phyloP scores from a whole-genome alignment of 2,113 vertebrate genomes.

The Rafetus swinhoei region DNA sequence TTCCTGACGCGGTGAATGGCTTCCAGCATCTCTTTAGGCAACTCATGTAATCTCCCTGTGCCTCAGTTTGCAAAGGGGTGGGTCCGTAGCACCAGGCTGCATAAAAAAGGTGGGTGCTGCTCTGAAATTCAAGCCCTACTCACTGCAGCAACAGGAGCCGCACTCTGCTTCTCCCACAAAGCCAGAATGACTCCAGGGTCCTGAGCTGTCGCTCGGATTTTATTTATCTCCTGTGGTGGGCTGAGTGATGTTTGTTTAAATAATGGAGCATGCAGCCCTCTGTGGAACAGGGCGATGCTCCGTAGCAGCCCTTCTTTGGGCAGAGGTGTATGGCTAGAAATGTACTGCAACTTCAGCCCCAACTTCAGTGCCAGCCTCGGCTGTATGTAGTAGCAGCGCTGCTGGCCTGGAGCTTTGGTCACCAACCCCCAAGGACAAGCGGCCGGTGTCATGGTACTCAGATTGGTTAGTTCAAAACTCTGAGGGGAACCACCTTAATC shows the following conservation, averaged over 20 bases:
- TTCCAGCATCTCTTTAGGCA: not conserved
- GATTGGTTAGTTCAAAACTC: not conserved
- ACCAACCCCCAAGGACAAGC: accelerated
- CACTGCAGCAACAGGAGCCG: not conserved
- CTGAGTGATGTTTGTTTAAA: not conserved
- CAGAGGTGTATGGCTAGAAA: not conserved
- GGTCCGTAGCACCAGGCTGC: accelerated
- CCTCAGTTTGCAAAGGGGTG: not conserved
- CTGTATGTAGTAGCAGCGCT: not conserved
- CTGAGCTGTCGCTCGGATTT: not conserved
- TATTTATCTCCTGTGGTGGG: not conserved
- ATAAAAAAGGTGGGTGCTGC: not conserved
- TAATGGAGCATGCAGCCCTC: not conserved
- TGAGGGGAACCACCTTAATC: not conserved
- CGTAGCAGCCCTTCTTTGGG: not conserved
- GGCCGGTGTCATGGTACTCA: accelerated
- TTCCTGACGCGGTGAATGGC: not conserved
- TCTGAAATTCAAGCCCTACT: not conserved
- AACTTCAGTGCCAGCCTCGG: not conserved
- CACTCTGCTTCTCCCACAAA: not conserved
- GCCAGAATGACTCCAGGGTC: not conserved
- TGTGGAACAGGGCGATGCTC: not conserved
- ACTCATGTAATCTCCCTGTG: not conserved
- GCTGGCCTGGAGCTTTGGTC: accelerated
- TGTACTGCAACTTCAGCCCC: not conserved